Evolutionary conservation across 37 sponge, comb jelly and placozoan species (phyloP), one percentile per base, ranked within the genome.

Genomic region (Haliclona indistincta): DNA sequence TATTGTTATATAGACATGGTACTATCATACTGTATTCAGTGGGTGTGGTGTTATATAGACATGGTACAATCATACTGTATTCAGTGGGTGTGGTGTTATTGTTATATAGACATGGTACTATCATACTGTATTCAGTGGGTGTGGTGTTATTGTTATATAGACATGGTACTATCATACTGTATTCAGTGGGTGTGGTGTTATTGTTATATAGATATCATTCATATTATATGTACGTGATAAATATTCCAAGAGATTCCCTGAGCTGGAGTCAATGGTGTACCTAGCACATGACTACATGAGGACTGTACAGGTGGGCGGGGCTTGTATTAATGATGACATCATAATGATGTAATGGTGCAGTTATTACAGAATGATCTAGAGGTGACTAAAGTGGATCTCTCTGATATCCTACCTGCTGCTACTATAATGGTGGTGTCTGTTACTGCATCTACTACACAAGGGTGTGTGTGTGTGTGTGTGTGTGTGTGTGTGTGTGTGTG

Each of bases 361-460:
- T 73, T 75, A 43, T 71, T 94, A 38, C 73, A 66, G 67, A 95
- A 95, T 81, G 80, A 88, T 40, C 76, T 95, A 17, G 93, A 91
- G 36, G 96, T 95, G 35, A 88, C 96, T 0, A 91, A 86, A 29
- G 89, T 76, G 3, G 81, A 84, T 61, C 73, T 96, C 20, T 47
- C 60, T 42, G 97, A 98, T 29, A 67, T 99, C 19, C 76, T 99
- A 10, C 89, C 96, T 43, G 89, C 99, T 65, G 99, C 99, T 11
- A 96, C 96, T 26, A 90, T 99, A 49, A 99, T 99, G 99, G 97
- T 99, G 0, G 95, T 99, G 29, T 92, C 94, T 38, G 99, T 99
- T 5, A 96, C 99, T 47, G 99, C 99, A 44, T 96, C 99, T 30
- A 99, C 99, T 13, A 99, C 99, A 37, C 99, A 99, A 69, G 98